Base-by-base conservation (phyloP, 1,140 invertebrate species). In the Homarus americanus region DNA sequence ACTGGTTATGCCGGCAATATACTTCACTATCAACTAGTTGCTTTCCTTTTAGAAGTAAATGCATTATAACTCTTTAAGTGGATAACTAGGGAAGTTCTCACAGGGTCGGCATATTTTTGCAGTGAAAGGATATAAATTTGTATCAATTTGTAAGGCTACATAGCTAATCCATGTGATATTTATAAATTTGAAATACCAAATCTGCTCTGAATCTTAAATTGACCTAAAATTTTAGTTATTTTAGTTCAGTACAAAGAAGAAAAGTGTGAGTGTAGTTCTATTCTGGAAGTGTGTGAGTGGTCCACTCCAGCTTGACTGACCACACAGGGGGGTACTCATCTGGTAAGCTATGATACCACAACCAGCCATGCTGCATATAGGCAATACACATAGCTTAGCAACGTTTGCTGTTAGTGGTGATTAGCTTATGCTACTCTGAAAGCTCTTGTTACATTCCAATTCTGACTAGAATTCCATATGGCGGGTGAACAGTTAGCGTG, bases 381-480 rank as follows among this genome's bases (percentile, higher is more conserved):
- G 24, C 40, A 24, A 49, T 32, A 38, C 38, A 73, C 38, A 85
- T 7, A 49, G 69, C 20, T 44, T 75, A 73, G n/a, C 41, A 66
- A 73, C 40, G 9, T 49, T 28, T 75, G 69, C 36, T 86, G 72
- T 49, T 58, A n/a, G 44, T 32, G 66, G 72, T 73, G 69, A 32
- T 28, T 36, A 76, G 83, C 72, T 49, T 76, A 75, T 36, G 17
- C 76, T 75, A 20, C 83, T 86, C 69, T 76, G 66, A 73, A 86
- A 73, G 32, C 69, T 69, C 15, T 44, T 49, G 72, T 86, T 86
- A 86, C 83, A 86, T 86, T 86, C 83, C 83, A 86, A 28, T 86
- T 86, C 83, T 86, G 44, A 86, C 69, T 53, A 86, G 44, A 75
- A 86, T 86, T 86, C 83, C 66, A 86, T 58, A 53, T 69, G 41